Percentiles rank a stretch among this genome's conserved stretches.
These are phyloP conservation scores for Phrynocephalus guinanensis DNA, from an alignment of 2,797 vertebrate species.

Conservation along the genomic window DNA sequence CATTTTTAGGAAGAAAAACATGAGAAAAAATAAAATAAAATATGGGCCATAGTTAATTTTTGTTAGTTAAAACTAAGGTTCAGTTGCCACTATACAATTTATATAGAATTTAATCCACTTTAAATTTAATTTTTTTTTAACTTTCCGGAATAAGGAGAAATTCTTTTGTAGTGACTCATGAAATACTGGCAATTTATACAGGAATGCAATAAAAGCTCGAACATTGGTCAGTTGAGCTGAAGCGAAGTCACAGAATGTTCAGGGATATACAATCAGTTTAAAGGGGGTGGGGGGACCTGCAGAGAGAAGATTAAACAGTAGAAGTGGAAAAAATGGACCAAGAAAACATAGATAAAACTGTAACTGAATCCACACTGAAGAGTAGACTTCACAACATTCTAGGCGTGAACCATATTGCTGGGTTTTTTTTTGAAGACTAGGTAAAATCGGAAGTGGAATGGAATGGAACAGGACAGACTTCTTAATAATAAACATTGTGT, in stretches of 20 bases:
- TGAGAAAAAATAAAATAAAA: neutral
- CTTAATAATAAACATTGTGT: too few species aligned
- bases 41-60: neutral
- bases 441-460: too few species aligned
- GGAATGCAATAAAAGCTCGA: neutral
- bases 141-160: neutral
- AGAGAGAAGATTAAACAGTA: too few species aligned
- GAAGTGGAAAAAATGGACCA: too few species aligned
- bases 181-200: neutral
- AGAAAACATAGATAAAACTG: too few species aligned
- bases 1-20: neutral
- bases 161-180: neutral
- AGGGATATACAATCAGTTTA: neutral
- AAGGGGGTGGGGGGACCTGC: too few species aligned
- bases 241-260: neutral
- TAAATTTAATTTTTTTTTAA: neutral
- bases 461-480: too few species aligned
- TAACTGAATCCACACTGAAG: too few species aligned
- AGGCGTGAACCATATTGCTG: too few species aligned
- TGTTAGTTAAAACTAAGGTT: neutral
- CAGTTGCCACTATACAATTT: neutral
- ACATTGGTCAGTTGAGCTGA: neutral
- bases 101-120: neutral
- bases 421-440: too few species aligned
- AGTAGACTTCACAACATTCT: too few species aligned